Base-by-base conservation (phyloP, 2,797 vertebrate genomes). In the Zalophus californianus region DNA sequence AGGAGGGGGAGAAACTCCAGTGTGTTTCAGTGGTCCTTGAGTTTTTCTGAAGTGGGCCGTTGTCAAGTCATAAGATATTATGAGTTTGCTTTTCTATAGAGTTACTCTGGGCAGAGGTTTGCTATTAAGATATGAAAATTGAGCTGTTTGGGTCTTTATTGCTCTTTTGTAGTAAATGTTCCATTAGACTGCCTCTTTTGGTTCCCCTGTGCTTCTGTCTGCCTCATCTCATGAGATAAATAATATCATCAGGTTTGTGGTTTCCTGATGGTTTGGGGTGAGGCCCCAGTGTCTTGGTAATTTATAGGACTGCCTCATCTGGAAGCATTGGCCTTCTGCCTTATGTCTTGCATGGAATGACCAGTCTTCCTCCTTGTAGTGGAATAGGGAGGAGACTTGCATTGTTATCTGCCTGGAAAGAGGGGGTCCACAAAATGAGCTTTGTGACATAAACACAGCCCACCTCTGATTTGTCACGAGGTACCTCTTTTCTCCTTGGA, bases 291-390 rank as follows among this genome's bases (percentile, higher is more conserved):
- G 35, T 93, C 97, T 85, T 80, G 56, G n/a, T 83, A 78, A 62
- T 41, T 73, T 97, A 23, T 35, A 89, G 96, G 95, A 96, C 94
- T 88, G 94, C 92, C 85, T 98, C 96, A 44, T 56, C 8, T 66
- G 78, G 68, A 87, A 20, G 84, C 54, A 9, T 12, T 85, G 73
- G 7, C 90, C 86, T 50, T 75, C 23, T 56, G 58, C 66, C 58
- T 75, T 44, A 41, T 3, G 9, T 78, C 60, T 32, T 62, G 5
- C 27, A 1, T 66, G 15, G 27, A 62, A 35, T 48, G 92, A n/a
- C 70, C 38, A 29, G 77, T 83, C 88, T 86, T 60, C 44, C 32
- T 95, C 70, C 62, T 79, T 7, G 1, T 23, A 91, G 73, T 64
- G 58, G 66, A 72, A 44, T 2, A 35, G 91, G 72, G 56, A 75